Conservation (phyloP, 2,113 vertebrate species). For the Atherinomorus stipes region DNA sequence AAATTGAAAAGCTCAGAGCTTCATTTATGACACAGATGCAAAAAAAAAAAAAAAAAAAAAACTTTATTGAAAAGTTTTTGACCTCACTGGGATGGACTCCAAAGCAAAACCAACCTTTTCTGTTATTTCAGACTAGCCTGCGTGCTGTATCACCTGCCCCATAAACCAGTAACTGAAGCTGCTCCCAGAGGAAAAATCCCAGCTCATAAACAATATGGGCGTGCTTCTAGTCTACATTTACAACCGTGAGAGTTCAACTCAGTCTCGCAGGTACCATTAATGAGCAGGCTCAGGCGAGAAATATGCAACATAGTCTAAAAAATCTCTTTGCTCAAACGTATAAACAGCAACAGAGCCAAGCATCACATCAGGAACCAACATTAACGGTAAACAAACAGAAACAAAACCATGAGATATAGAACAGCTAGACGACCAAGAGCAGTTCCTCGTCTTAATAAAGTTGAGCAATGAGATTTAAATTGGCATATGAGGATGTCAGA, state of each 20-base stretch:
- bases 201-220: conserved; percentile 50
- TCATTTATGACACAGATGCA: not conserved
- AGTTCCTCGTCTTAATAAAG: not conserved
- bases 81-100: not conserved
- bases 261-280: conserved; percentile 41
- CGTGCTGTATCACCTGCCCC: conserved; percentile 39
- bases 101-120: not conserved
- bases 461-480: not conserved
- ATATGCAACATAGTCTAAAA: conserved; percentile 30
- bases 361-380: not conserved
- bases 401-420: not conserved
- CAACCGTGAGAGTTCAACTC: conserved; percentile 37
- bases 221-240: conserved; percentile 39
- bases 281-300: conserved; percentile 15
- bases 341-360: not conserved
- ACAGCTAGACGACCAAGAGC: not conserved
- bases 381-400: not conserved
- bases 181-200: conserved; percentile 47
- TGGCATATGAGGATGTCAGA: not conserved
- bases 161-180: conserved; percentile 53
- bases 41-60: not conserved
- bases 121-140: conserved; percentile 12
- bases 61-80: conserved; percentile 1
- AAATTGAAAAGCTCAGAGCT: not conserved
- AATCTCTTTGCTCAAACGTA: conserved; percentile 10